Percentiles rank a stretch among this genome's conserved stretches.
phyloP scores from a whole-genome alignment of 1,140 invertebrate genomes.

The Bombus superbus region DNA sequence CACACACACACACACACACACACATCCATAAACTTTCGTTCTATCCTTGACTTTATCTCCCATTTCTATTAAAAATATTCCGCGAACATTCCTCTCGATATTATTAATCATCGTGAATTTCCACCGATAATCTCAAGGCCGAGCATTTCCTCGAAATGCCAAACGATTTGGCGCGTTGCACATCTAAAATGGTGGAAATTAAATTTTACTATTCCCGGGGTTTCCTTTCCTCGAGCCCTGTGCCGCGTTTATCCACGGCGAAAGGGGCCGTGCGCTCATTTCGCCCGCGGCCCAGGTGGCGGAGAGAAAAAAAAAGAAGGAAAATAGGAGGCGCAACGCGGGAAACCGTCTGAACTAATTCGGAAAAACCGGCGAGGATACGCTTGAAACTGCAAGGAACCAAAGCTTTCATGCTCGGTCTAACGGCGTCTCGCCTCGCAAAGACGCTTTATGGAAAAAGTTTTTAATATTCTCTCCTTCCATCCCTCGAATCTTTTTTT shows the following conservation, averaged over 20 bases:
- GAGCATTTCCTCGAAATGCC: too few relatives aligned
- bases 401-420: conserved; percentile 36
- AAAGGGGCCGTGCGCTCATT: conserved; percentile 19
- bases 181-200: neutral
- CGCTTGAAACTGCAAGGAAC: conserved; percentile 31
- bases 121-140: too few relatives aligned
- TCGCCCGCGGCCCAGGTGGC: neutral
- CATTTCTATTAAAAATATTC: too few relatives aligned
- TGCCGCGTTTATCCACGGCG: neutral
- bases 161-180: too few relatives aligned
- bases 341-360: conserved; percentile 48
- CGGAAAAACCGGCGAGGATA: conserved; percentile 48
- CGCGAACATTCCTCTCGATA: too few relatives aligned
- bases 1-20: accelerated
- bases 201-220: neutral
- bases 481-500: neutral
- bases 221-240: neutral
- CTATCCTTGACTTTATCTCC: too few relatives aligned
- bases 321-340: neutral
- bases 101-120: too few relatives aligned
- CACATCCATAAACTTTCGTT: too few relatives aligned
- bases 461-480: conserved; percentile 61
- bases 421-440: conserved; percentile 27
- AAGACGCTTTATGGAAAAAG: conserved; percentile 68
- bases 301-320: neutral